Conservation (phyloP, 2,797 vertebrate species). For the Hippopotamyrus pictus region DNA sequence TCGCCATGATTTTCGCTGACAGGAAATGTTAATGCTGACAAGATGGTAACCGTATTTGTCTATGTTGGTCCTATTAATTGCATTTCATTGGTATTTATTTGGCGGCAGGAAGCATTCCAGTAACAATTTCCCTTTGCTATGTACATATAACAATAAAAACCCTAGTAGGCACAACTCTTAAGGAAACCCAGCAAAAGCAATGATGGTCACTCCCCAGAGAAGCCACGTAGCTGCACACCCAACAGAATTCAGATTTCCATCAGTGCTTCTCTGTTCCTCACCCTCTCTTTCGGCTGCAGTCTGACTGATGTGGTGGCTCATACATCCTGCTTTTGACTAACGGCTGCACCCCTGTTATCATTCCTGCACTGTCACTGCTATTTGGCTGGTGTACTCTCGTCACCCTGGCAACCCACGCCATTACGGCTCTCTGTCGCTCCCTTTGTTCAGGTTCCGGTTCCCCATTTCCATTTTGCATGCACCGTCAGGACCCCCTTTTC, state of each 20-base stretch:
- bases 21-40: background rate
- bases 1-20: background rate
- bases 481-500: constrained; percentile 15
- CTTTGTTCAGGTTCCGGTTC: background rate
- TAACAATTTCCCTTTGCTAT: background rate
- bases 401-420: constrained; percentile 17
- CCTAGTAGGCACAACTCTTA: background rate
- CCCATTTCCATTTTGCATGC: constrained; percentile 33
- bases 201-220: background rate
- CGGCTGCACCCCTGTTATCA: background rate
- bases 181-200: background rate
- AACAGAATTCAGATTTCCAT: background rate
- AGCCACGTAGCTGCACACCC: background rate
- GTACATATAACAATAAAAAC: background rate
- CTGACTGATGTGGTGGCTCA: background rate
- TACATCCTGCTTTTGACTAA: background rate
- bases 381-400: background rate
- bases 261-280: constrained; percentile 16
- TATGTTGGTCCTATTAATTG: background rate
- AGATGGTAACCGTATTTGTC: background rate
- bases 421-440: background rate
- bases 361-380: background rate
- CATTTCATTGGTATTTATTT: background rate
- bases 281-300: constrained; percentile 17
- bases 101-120: background rate